A percentile compares a stretch with the other conserved stretches of the same genome.
Conservation (phyloP, 2,797 vertebrate genomes). For the Eulemur rubriventer region DNA sequence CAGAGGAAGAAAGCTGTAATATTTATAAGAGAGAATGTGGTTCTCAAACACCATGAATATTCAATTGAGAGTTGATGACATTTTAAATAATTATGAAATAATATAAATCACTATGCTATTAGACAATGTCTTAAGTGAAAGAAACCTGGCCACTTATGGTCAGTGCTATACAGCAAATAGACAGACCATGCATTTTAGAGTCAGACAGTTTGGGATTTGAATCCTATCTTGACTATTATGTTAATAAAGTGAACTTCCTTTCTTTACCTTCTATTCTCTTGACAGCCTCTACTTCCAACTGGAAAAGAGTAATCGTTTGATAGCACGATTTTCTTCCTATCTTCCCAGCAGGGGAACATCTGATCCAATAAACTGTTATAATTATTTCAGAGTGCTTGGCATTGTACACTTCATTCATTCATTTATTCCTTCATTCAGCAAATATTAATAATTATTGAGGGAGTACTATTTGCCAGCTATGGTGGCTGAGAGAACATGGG, state of each 20-base stretch:
- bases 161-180: neutral
- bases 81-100: conserved; percentile 11
- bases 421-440: neutral
- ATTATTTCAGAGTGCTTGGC: neutral
- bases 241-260: neutral
- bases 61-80: neutral
- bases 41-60: conserved; percentile 26
- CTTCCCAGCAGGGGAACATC: neutral
- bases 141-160: neutral
- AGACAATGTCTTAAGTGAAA: neutral
- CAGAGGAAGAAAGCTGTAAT: conserved; percentile 2
- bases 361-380: neutral
- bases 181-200: neutral
- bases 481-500: neutral
- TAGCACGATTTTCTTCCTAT: neutral
- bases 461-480: neutral
- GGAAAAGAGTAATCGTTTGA: neutral
- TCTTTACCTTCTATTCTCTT: neutral
- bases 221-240: neutral
- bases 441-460: neutral
- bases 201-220: neutral
- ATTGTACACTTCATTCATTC: neutral
- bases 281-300: neutral
- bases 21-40: conserved; percentile 16
- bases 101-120: neutral